Conservation (phyloP, 2,797 vertebrate genomes). For the Margarornis squamiger region DNA sequence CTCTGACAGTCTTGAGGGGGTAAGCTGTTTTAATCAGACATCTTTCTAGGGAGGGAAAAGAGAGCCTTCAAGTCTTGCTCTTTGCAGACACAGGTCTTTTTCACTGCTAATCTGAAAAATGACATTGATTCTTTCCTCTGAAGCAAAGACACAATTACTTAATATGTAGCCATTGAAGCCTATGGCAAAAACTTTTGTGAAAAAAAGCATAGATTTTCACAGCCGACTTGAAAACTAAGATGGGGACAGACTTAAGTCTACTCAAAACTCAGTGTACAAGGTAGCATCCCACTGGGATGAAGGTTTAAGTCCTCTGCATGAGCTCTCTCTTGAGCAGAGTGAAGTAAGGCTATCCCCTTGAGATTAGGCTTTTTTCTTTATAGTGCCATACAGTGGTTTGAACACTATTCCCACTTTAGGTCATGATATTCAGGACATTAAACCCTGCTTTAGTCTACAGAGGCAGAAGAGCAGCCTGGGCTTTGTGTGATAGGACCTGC, state of each 20-base stretch:
- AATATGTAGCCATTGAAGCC: not conserved
- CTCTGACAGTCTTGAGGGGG: not conserved
- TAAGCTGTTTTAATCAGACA: not conserved
- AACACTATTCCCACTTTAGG: not conserved
- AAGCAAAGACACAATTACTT: fast-evolving
- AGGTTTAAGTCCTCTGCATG: not conserved
- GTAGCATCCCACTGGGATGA: not conserved
- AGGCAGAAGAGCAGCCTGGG: not conserved
- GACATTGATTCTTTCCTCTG: not conserved
- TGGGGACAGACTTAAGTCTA: not conserved
- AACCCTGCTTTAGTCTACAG: not conserved
- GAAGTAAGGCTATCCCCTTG: not conserved
- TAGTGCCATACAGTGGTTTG: not conserved
- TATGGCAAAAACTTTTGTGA: not conserved
- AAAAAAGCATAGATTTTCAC: not conserved
- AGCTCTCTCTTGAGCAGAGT: not conserved
- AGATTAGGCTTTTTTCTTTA: not conserved
- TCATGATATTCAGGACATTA: fast-evolving
- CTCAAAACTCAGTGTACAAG: not conserved
- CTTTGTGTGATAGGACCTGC: not conserved
- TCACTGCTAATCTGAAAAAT: not conserved
- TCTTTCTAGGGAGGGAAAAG: not conserved
- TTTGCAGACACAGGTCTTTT: not conserved
- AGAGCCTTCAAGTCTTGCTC: not conserved
- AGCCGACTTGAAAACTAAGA: not conserved